A percentile compares a stretch with the other conserved stretches of the same genome.
Evolutionary conservation across 2,888 invertebrate genomes (phyloP).

Genomic region (Chloroclystis v-ata): DNA sequence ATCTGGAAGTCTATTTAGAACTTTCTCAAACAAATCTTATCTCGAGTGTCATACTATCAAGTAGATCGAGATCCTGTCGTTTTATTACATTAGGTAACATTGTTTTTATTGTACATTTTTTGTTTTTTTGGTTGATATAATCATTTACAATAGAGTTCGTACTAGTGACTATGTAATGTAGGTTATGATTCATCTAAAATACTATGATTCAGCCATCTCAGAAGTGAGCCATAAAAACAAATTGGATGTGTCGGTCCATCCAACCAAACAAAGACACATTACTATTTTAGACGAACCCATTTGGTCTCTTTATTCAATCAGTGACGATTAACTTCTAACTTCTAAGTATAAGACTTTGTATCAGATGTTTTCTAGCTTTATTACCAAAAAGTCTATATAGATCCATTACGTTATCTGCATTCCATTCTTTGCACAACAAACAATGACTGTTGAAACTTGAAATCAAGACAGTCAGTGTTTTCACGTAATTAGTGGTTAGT

Average conservation of each 20-base stretch:
- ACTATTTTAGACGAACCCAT: background rate
- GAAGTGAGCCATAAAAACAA: constrained; percentile 8
- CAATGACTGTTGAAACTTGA: constrained; percentile 34
- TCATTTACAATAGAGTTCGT: background rate
- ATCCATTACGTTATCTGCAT: background rate
- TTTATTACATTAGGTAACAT: too few relatives aligned
- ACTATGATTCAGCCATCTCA: constrained; percentile 18
- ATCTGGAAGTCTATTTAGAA: background rate
- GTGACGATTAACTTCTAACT: constrained; percentile 16
- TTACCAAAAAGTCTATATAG: too few relatives aligned
- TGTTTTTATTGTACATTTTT: too few relatives aligned
- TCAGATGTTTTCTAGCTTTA: background rate
- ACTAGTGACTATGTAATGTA: constrained; percentile 3
- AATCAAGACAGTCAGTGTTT: constrained; percentile 44
- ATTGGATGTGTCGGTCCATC: constrained; percentile 10
- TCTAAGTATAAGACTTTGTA: background rate
- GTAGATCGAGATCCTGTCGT: too few relatives aligned
- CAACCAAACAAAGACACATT: constrained; percentile 3
- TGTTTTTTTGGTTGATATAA: background rate
- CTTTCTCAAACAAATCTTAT: background rate
- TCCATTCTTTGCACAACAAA: constrained; percentile 17
- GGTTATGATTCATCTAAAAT: constrained; percentile 14
- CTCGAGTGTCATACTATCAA: background rate
- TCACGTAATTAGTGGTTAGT: constrained; percentile 54
- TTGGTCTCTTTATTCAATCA: constrained; percentile 3